These are phyloP conservation scores for Notolabrus celidotus DNA, from an alignment of 2,797 vertebrate species.

Conservation along the genomic window DNA sequence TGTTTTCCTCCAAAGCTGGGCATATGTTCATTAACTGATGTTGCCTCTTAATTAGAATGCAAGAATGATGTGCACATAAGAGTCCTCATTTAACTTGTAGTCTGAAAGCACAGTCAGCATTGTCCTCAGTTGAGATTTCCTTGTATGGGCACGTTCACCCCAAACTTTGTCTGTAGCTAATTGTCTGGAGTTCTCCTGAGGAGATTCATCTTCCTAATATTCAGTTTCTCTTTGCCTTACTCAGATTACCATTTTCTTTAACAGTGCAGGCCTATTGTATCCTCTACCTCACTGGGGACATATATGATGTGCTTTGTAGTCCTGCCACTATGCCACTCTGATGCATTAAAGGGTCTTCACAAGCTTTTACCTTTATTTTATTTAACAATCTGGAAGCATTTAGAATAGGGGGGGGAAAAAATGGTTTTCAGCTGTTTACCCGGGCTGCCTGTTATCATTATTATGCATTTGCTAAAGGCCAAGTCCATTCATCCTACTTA, in stretches of 20 bases:
- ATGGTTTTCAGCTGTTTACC: slow-evolving; percentile 6
- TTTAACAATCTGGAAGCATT: slow-evolving; percentile 1
- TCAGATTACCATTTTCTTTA: slow-evolving; percentile 17
- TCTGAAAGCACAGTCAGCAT: neutral
- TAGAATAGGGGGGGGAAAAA: neutral
- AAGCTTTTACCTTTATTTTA: slow-evolving; percentile 15
- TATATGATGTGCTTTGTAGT: slow-evolving; percentile 17
- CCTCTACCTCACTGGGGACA: slow-evolving; percentile 17
- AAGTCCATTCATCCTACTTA: neutral
- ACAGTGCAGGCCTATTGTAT: slow-evolving; percentile 18
- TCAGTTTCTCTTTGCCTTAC: slow-evolving; percentile 14
- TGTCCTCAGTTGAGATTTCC: slow-evolving; percentile 12
- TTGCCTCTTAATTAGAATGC: slow-evolving; percentile 8
- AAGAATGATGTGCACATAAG: neutral
- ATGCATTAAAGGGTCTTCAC: slow-evolving; percentile 2
- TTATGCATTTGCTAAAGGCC: neutral
- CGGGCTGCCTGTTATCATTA: neutral
- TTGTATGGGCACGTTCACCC: slow-evolving; percentile 2
- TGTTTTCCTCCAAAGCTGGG: slow-evolving; percentile 7
- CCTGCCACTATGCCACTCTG: slow-evolving; percentile 12
- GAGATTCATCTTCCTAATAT: slow-evolving; percentile 11
- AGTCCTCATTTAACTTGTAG: slow-evolving; percentile 2
- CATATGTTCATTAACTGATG: slow-evolving; percentile 4
- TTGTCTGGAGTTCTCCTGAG: slow-evolving; percentile 14
- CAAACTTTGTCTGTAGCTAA: slow-evolving; percentile 5